Percentiles rank a stretch among this genome's conserved stretches.
These are phyloP conservation scores for Myotis vivesi DNA, from an alignment of 2,797 vertebrate genomes.

Conservation along the genomic window DNA sequence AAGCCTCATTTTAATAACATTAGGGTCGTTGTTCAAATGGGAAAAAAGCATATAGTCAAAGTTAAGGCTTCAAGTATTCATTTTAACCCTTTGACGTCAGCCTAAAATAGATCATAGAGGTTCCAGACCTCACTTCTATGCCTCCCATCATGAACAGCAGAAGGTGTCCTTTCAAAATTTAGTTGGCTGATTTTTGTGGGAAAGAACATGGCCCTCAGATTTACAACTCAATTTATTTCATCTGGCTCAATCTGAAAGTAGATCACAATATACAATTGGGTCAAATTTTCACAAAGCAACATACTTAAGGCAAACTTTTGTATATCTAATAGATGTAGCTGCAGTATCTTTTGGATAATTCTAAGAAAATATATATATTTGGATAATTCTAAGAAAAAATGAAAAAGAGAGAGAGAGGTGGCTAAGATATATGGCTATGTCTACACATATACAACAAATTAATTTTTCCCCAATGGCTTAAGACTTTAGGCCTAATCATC, in stretches of 20 bases:
- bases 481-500: background rate
- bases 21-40: conserved; percentile 75
- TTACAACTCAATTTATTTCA: background rate
- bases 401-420: background rate
- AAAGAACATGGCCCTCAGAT: background rate
- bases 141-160: background rate
- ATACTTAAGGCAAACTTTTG: background rate
- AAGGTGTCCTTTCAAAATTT: background rate
- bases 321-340: background rate
- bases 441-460: background rate
- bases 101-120: conserved; percentile 38
- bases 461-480: background rate
- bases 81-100: conserved; percentile 69
- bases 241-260: background rate
- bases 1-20: conserved; percentile 79
- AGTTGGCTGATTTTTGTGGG: background rate
- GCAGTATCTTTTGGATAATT: background rate
- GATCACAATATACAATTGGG: background rate
- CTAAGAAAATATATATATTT: background rate
- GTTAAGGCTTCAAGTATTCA: conserved; percentile 51
- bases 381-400: too few relatives aligned
- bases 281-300: background rate
- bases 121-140: background rate
- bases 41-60: conserved; percentile 54
- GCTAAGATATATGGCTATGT: background rate